Evolutionary conservation across 2,797 vertebrate genomes (phyloP), one percentile per base, ranked within the genome.

Genomic region (Adelosebastes latens): DNA sequence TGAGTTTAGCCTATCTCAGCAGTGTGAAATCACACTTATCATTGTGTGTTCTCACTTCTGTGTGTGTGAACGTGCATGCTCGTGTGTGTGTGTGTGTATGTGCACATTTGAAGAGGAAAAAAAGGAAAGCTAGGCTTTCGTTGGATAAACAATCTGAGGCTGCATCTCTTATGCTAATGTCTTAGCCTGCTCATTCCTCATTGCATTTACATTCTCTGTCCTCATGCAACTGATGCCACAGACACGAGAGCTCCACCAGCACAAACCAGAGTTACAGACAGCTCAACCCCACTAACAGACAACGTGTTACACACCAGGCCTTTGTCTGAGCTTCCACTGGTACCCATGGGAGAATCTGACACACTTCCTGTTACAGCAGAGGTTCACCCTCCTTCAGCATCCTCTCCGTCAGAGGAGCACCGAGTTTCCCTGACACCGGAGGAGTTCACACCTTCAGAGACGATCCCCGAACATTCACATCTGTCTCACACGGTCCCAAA

Each of bases 91-190:
- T 14, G 16, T n/a, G 52, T 2, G 75, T 81, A 72, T 36, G 63
- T 71, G 62, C 56, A 60, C 66, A 70, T 79, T 82, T 81, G 68
- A 82, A 67, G 24, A n/a, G 34, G 72, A 66, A 66, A 53, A 79
- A 68, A 68, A 8, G 80, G 69, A 80, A 80, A 58, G 69, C 81
- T 53, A 25, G 83, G 85, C 73, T 88, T 87, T 88, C 89, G 91
- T 87, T 90, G 86, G 87, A 93, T 92, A 94, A 95, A 95, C 91
- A 94, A 93, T 94, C 93, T 93, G 93, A 95, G 91, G 89, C 94
- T 94, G 93, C 94, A 94, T 93, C 89, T 94, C 91, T 85, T 92
- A 94, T 95, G 94, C 86, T 93, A 95, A 95, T 93, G 81, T 63
- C 16, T 77, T 61, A 75, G 72, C 86, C 72, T 62, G 72, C 91